Base-by-base conservation (phyloP, 2,888 invertebrate genomes). In the Pocota personata region DNA sequence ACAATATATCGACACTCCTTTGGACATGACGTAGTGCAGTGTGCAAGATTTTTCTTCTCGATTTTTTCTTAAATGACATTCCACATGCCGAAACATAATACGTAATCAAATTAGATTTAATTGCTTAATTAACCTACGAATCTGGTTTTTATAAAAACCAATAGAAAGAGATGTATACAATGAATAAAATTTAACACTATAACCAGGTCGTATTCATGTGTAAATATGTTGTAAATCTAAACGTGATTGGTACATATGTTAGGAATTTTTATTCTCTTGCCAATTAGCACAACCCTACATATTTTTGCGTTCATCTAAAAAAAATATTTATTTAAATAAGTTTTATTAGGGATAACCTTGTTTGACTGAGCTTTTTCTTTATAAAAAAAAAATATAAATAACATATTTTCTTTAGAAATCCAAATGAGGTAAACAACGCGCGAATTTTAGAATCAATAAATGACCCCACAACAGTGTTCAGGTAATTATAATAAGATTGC, bases 261-360 rank as follows among this genome's bases (percentile, higher is more conserved):
- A 64, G 71, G 48, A 30, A 71, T 82, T 82, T 52, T 43, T n/a
- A n/a, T n/a, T n/a, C n/a, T 24, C 52, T 19, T 24, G 46, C 16
- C 72, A 77, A 77, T 82, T 82, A 82, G 37, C 77, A 77, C 66
- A 76, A 43, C 32, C 62, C 64, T 58, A 60, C 46, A 60, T 48
- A 16, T 46, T 7, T 21, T 5, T 14, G 40, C n/a, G n/a, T n/a
- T 37, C 30, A 66, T 71, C 50, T 7, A 12, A 77, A 43, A 60
- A 32, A 48, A 64, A n/a, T n/a, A n/a, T n/a, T n/a, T 60, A 64
- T 50, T 50, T 24, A 62, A n/a, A 62, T 60, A 66, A 32, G 66
- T 73, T 80, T 46, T 35, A 46, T 80, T 80, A 60, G 46, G 60
- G 24, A 40, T 27, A 78, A 69, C 50, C 69, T 69, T 69, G 48